phyloP scores from a whole-genome alignment of 1,140 invertebrate genomes.

The Anthonomus grandis region DNA sequence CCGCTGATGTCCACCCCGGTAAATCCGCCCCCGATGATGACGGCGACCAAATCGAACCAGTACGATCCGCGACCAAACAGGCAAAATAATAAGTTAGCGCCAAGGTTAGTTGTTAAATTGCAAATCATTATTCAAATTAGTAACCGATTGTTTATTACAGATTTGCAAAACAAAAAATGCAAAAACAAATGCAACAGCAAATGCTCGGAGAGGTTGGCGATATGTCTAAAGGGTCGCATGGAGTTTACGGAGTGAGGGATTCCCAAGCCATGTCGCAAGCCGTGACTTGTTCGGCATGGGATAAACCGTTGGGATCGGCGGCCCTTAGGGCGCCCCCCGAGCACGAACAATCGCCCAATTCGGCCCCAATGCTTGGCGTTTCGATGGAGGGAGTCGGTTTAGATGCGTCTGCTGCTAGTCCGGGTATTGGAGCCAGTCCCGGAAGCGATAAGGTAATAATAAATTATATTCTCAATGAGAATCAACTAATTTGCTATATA shows the following conservation, averaged over 20 bases:
- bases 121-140: background rate
- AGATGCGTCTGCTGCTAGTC: conserved; percentile 47
- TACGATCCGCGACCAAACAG: conserved; percentile 54
- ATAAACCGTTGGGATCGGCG: conserved; percentile 72
- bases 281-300: conserved; percentile 77
- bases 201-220: conserved; percentile 46
- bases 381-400: conserved; percentile 49
- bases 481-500: too few relatives aligned
- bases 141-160: conserved; percentile 39
- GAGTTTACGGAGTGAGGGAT: conserved; percentile 51
- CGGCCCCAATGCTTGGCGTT: conserved; percentile 39
- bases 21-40: conserved; percentile 48
- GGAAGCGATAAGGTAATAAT: conserved; percentile 50
- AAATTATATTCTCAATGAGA: too few relatives aligned
- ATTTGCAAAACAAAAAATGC: conserved; percentile 67
- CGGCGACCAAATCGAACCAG: conserved; percentile 50
- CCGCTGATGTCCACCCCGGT: conserved; percentile 52
- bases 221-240: conserved; percentile 45
- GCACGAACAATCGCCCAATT: too few relatives aligned
- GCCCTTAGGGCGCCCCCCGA: conserved; percentile 50
- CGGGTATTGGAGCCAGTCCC: conserved; percentile 59
- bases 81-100: conserved; percentile 61
- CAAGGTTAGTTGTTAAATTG: conserved; percentile 44
- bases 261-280: conserved; percentile 56
- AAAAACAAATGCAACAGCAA: conserved; percentile 48